Evolutionary conservation across 2,113 vertebrate species (phyloP), one percentile per base, ranked within the genome.

Genomic region (Thermophis baileyi): DNA sequence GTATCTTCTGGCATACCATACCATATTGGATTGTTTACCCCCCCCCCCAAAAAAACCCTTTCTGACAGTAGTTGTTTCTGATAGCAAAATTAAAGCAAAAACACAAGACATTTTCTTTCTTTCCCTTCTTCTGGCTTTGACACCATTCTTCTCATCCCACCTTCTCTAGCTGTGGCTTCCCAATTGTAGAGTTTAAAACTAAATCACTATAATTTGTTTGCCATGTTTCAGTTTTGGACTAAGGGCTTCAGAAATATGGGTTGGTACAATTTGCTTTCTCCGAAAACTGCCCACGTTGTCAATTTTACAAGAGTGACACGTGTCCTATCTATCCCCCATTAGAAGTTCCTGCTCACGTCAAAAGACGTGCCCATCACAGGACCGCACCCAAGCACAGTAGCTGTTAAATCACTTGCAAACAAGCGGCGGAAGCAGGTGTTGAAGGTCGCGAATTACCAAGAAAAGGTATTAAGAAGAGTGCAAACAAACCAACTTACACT

Each of bases 261-360:
- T 14, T 69, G 49, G n/a, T 8, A n/a, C 49, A 9, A 20, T 1
- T 22, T 16, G 46, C 46, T 16, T 44, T 51, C 74, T 69, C 74
- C 4, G 35, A 89, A 74, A 16, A 12, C 35, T 74, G 46, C 6
- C 85, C 18, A 35, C 30, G 3, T 11, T 40, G 50, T 5, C 8
- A 25, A 20, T 44, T 63, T 49, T 63, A 18, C 24, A 30, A 63
- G 24, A 88, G n/a, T 12, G 57, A 92, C 91, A 92, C 91, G 69
- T 85, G 53, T 86, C 20, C n/a, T 16, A 8, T 22, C 69, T 50
- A 24, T 60, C 74, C 74, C 53, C 10, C 30, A 20, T 35, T 12
- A 44, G 30, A 93, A 90, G 92, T 93, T 93, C n/a, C 54, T 40
- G 44, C 46, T 90, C 60, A 81, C 49, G 60, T 89, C 91, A 30